These are phyloP conservation scores for Emmelina monodactyla DNA, from an alignment of 2,888 invertebrate species.

Conservation along the genomic window DNA sequence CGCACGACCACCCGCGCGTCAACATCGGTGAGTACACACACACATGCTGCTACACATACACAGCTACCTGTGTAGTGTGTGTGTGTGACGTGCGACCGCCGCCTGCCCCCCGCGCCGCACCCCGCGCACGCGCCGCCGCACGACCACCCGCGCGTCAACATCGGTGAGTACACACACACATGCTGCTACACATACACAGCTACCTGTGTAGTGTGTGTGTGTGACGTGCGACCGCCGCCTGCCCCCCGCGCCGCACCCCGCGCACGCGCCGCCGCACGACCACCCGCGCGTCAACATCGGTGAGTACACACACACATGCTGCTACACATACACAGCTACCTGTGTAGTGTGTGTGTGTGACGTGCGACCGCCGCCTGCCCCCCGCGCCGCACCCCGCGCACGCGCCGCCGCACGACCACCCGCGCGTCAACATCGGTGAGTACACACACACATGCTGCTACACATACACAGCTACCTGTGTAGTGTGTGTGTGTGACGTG, in stretches of 20 bases:
- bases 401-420: conserved; percentile 70
- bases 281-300: conserved; percentile 77
- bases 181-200: too few relatives aligned
- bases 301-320: too few relatives aligned
- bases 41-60: too few relatives aligned
- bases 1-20: conserved; percentile 76
- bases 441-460: too few relatives aligned
- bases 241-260: conserved; percentile 82
- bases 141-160: conserved; percentile 78
- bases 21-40: conserved; percentile 63
- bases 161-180: conserved; percentile 42
- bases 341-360: too few relatives aligned
- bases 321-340: too few relatives aligned
- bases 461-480: too few relatives aligned
- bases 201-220: too few relatives aligned
- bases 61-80: too few relatives aligned
- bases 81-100: conserved; percentile 84
- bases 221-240: conserved; percentile 83
- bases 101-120: conserved; percentile 86
- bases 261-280: conserved; percentile 63
- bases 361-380: conserved; percentile 83
- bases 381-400: conserved; percentile 78
- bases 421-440: conserved; percentile 72
- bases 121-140: conserved; percentile 61
- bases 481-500: too few relatives aligned